Evolutionary conservation across 2,888 invertebrate species (phyloP).

Genomic region (Drosophila differens): DNA sequence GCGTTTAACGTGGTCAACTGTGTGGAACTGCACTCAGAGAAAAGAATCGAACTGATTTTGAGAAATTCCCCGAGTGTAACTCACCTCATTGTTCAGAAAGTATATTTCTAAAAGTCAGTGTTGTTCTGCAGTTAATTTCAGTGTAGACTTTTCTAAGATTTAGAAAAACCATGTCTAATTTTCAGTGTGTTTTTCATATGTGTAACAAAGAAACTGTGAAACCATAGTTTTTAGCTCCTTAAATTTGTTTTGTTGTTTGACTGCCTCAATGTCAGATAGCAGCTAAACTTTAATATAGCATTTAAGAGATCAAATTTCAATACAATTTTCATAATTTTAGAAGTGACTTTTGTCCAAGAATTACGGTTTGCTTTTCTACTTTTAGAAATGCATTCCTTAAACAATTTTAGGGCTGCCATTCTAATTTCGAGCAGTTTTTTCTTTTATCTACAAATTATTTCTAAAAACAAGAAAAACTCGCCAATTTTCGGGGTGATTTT

Average conservation of each 20-base stretch:
- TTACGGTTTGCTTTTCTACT: background rate
- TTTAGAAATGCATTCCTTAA: too few relatives aligned
- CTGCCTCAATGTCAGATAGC: background rate
- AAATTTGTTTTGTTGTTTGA: background rate
- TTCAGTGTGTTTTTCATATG: background rate
- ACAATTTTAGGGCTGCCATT: too few relatives aligned
- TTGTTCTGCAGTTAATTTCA: background rate
- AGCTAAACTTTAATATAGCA: too few relatives aligned
- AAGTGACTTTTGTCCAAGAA: too few relatives aligned
- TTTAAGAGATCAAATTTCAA: background rate
- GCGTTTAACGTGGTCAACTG: slow-evolving; percentile 37
- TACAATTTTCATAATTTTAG: background rate
- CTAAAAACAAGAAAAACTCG: background rate
- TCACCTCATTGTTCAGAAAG: background rate
- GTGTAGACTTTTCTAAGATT: background rate
- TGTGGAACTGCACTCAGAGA: slow-evolving; percentile 1
- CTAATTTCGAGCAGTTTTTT: background rate
- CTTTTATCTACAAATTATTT: background rate
- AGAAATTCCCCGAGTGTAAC: background rate
- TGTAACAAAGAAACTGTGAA: background rate
- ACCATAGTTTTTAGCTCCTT: background rate
- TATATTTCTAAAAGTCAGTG: background rate
- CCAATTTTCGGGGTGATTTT: too few relatives aligned
- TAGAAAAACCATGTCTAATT: background rate
- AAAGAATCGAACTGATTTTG: background rate